Percentiles rank a stretch among this genome's conserved stretches.
phyloP scores from a whole-genome alignment of 2,113 vertebrate genomes.

The Amazona vittata region DNA sequence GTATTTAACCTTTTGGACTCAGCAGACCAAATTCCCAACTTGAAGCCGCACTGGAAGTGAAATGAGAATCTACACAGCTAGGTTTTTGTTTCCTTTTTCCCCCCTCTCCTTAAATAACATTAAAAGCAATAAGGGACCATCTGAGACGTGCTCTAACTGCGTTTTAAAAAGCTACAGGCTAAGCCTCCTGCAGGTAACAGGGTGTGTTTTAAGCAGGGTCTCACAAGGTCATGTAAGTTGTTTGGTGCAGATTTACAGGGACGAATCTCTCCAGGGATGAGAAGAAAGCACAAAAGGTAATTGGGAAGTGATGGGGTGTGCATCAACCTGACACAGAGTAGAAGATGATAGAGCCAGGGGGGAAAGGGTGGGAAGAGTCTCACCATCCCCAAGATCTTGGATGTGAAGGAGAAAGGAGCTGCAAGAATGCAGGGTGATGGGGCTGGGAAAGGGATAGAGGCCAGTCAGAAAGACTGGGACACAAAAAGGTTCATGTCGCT shows the following conservation, averaged over 20 bases:
- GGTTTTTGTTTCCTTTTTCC: not conserved
- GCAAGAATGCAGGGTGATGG: not conserved
- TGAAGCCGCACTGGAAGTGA: not conserved
- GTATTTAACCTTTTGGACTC: constrained; percentile 45
- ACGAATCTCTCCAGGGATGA: not conserved
- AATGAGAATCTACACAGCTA: not conserved
- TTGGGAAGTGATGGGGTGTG: not conserved
- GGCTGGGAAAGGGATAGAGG: not conserved
- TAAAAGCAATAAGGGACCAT: constrained; percentile 12
- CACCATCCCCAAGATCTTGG: not conserved
- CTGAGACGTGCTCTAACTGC: not conserved
- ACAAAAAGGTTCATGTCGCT: not conserved
- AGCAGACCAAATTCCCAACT: not conserved
- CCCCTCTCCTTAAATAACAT: constrained; percentile 39
- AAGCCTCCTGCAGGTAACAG: not conserved
- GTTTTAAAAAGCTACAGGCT: not conserved
- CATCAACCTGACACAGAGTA: rapidly evolving
- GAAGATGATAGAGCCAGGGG: not conserved
- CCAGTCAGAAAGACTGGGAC: not conserved
- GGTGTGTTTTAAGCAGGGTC: not conserved
- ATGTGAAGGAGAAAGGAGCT: not conserved
- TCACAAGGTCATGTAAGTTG: not conserved
- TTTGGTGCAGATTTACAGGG: not conserved
- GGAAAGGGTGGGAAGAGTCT: not conserved
- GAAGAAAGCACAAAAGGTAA: not conserved